These are phyloP conservation scores for Sebastes hopkinsi DNA, from an alignment of 2,797 vertebrate species.

Conservation along the genomic window DNA sequence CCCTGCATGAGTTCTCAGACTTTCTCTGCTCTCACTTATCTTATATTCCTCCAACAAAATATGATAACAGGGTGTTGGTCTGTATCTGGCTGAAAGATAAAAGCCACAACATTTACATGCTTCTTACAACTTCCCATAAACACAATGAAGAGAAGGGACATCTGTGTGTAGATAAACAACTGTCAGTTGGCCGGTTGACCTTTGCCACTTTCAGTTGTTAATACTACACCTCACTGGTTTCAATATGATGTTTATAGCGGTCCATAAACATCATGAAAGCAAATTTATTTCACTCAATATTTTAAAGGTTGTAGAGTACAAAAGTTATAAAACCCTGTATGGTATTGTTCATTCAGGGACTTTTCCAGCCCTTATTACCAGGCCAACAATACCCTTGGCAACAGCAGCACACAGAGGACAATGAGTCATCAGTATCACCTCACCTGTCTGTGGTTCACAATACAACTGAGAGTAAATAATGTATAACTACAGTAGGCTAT, in stretches of 20 bases:
- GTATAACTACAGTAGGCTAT: no score
- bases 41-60: not conserved
- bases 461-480: not conserved
- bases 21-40: not conserved
- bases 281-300: not conserved
- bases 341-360: not conserved
- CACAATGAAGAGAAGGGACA: constrained; percentile 15
- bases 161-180: constrained; percentile 50
- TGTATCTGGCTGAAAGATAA: constrained; percentile 40
- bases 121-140: not conserved
- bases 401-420: not conserved
- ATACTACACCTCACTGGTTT: constrained; percentile 1
- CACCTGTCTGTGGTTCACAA: constrained; percentile 10
- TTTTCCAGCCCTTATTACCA: constrained; percentile 15
- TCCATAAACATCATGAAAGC: not conserved
- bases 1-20: not conserved
- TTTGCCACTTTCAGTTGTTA: not conserved
- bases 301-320: not conserved
- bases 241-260: not conserved
- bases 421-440: constrained; percentile 55
- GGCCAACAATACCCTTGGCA: not conserved
- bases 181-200: not conserved
- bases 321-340: not conserved
- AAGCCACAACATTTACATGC: not conserved
- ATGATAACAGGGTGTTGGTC: not conserved